Evolutionary conservation across 2,113 vertebrate species (phyloP), one percentile per base, ranked within the genome.

Genomic region (Pangasianodon hypophthalmus): DNA sequence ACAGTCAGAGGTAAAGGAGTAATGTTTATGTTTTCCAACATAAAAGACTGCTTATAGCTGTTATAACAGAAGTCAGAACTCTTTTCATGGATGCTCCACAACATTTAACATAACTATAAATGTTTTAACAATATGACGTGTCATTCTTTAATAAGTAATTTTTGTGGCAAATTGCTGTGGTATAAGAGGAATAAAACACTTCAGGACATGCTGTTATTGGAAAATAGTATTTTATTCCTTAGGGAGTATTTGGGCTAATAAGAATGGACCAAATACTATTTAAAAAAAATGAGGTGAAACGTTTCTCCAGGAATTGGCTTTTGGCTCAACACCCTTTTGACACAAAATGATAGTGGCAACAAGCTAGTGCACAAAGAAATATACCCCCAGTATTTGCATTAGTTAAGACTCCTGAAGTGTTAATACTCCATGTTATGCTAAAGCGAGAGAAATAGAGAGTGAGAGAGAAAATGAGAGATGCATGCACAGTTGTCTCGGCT

Each of bases 341-440:
- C n/a, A n/a, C n/a, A n/a, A n/a, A n/a, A 75, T 26, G 10, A 89
- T 52, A 56, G 41, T 16, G 54, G 88, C 86, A 79, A 75, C 56
- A 75, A 56, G 41, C 19, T 44, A 44, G 41, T 44, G 41, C 41
- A 44, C 19, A 46, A 24, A 21, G 19, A 44, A 75, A 75, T 24
- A 73, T 18, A 75, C 71, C 19, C 37, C 37, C 9, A 46, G 41
- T 10, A 44, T 10, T 75, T 75, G 71, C 71, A 75, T 44, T 21
- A 75, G 32, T 69, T n/a, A 16, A 32, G 4, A 18, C 69, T 73
- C 16, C 69, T 19, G 10, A 8, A 32, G 69, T 41, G 37, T 37
- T 73, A 32, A 69, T 13, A n/a, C 64, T 60, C 11, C n/a, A 71
- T 71, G 69, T 88, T 79, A 77, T 60, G n/a, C 60, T 52, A 48